Evolutionary conservation across 2,888 invertebrate genomes (phyloP).

Genomic region (Pristionchus fissidentatus): DNA sequence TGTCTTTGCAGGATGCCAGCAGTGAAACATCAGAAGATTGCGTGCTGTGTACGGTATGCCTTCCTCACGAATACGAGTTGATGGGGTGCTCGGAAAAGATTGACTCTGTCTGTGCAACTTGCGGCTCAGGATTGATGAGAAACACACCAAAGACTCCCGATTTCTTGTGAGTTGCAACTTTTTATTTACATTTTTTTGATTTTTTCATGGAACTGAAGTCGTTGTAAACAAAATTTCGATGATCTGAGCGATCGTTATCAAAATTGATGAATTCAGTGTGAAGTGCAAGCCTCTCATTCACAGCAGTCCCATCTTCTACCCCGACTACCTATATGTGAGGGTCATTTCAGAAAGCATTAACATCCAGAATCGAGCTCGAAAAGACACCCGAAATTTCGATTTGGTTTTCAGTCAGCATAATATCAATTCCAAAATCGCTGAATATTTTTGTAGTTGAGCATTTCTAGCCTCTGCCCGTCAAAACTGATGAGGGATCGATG

Average conservation of each 20-base stretch:
- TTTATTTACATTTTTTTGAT: background rate
- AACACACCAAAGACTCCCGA: slow-evolving; percentile 5
- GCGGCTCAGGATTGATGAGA: background rate
- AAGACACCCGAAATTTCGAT: no score
- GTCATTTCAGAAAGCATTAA: background rate
- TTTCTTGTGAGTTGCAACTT: slow-evolving; percentile 5
- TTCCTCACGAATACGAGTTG: slow-evolving; percentile 29
- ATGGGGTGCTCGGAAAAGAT: slow-evolving; percentile 4
- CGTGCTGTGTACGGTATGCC: slow-evolving; percentile 20
- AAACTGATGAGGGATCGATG: background rate
- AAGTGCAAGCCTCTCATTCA: slow-evolving; percentile 11
- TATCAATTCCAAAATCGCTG: no score
- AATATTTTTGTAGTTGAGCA: background rate
- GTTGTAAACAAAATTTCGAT: background rate
- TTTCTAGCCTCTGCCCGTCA: background rate
- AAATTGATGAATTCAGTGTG: no score
- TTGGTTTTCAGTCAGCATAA: no score
- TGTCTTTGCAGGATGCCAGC: no score
- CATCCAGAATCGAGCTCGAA: background rate
- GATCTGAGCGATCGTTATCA: background rate
- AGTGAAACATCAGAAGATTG: background rate
- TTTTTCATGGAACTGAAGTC: no score
- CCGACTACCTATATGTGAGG: background rate
- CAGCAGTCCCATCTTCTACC: background rate
- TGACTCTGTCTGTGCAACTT: slow-evolving; percentile 12